Percentiles rank a stretch among this genome's conserved stretches.
Evolutionary conservation across 2,797 vertebrate genomes (phyloP).

Genomic region (Cossypha caffra): DNA sequence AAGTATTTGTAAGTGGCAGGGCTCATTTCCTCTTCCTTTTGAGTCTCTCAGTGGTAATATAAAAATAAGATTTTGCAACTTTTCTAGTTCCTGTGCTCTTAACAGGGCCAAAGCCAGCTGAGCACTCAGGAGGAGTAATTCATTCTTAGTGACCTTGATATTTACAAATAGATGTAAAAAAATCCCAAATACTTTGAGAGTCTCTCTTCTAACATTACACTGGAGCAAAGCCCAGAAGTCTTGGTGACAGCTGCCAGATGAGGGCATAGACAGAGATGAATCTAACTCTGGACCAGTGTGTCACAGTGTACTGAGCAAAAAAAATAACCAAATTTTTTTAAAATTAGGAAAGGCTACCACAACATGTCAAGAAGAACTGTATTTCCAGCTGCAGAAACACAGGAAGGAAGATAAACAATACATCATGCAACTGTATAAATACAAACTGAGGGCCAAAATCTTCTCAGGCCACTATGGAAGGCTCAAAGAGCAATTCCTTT

Average conservation of each 20-base stretch:
- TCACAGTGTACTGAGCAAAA: background rate
- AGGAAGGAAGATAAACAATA: background rate
- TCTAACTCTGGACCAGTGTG: background rate
- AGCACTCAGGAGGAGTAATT: background rate
- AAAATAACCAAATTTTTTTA: no score
- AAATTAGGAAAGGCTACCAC: background rate
- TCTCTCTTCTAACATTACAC: background rate
- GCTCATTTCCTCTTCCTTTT: background rate
- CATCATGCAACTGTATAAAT: background rate
- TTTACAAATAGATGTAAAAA: slow-evolving; percentile 40
- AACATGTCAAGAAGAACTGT: background rate
- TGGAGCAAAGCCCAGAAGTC: background rate
- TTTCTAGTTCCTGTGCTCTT: slow-evolving; percentile 1
- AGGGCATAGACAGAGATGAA: background rate
- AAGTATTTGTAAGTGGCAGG: background rate
- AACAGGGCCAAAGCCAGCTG: background rate
- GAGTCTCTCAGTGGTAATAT: background rate
- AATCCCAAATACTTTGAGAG: slow-evolving; percentile 5
- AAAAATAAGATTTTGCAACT: background rate
- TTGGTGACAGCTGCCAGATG: fast-evolving
- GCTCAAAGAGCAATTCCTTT: background rate
- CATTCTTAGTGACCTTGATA: background rate
- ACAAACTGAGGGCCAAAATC: background rate
- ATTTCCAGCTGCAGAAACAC: background rate
- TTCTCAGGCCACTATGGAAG: background rate